Conservation (phyloP, 2,888 invertebrate genomes). For the Phyllotreta striolata region DNA sequence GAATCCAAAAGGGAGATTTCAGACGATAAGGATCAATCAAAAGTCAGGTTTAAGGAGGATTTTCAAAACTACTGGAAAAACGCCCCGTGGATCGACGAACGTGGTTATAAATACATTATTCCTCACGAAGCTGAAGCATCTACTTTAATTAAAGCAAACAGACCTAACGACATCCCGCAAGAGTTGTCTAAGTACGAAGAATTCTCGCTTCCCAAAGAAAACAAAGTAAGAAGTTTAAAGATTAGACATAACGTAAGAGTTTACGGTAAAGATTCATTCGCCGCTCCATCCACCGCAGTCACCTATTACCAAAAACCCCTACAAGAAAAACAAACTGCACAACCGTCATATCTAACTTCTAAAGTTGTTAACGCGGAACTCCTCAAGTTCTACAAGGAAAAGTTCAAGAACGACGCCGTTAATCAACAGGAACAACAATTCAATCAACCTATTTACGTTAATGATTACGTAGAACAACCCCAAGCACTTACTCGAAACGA, state of each 20-base stretch:
- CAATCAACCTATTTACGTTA: constrained; percentile 3
- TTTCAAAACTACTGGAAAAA: constrained; percentile 49
- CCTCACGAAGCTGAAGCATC: constrained; percentile 37
- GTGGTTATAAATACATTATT: constrained; percentile 52
- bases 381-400: constrained; percentile 49
- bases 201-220: constrained; percentile 40
- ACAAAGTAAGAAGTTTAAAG: constrained; percentile 42
- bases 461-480: neutral
- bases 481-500: neutral
- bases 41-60: constrained; percentile 46
- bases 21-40: constrained; percentile 38
- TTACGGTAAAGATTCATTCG: constrained; percentile 29
- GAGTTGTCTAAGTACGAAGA: constrained; percentile 46
- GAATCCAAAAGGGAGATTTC: constrained; percentile 40
- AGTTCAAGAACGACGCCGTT: constrained; percentile 49
- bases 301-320: constrained; percentile 29
- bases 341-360: constrained; percentile 34
- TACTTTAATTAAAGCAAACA: constrained; percentile 23
- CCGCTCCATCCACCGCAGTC: constrained; percentile 33
- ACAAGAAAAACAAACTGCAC: constrained; percentile 2
- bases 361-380: constrained; percentile 40
- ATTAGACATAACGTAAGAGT: constrained; percentile 37
- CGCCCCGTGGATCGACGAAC: constrained; percentile 45
- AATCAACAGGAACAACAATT: constrained; percentile 30
- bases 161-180: constrained; percentile 38